Evolutionary conservation across 2,797 vertebrate species (phyloP), one percentile per base, ranked within the genome.

Genomic region (Propithecus deckenii): DNA sequence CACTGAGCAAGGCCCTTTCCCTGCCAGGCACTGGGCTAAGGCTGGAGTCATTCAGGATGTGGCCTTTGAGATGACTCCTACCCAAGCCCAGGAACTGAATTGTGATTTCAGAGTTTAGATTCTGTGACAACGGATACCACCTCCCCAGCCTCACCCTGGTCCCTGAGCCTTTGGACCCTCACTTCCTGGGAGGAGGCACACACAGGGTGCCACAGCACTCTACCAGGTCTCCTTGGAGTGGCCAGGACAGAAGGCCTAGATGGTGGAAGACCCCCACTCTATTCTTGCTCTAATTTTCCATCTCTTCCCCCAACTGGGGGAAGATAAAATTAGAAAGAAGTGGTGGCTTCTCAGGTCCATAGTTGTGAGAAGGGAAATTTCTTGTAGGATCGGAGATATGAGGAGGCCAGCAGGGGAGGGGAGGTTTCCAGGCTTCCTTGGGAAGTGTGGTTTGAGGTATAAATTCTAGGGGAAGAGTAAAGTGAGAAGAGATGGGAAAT

Each of bases 91-190:
- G 48, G 67, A 43, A 65, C 35, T 52, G 48, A 76, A 46, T 9
- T 41, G 23, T 81, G 94, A 9, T 79, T 93, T 96, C 38, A 78
- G 67, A 93, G 76, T 91, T 87, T 90, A 72, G 91, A 75, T 71
- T 86, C 12, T 76, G 23, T 84, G 80, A 35, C 11, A 86, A 76
- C 61, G 78, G 86, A 15, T 57, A 22, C 12, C 32, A 28, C 5
- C 30, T 5, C n/a, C 76, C 28, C n/a, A 65, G 30, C 28, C n/a
- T 81, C 78, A 76, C 59, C 23, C 65, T 55, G 25, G 25, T 22
- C 11, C 50, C 17, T 65, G 38, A 65, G n/a, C 5, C 30, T 83
- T 81, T 46, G 61, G 59, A 23, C n/a, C 46, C 43, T 91, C 23
- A 50, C 13, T 95, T 83, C 57, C 55, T 71, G 23, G 89, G 67